Base-by-base conservation (phyloP, 1,140 invertebrate genomes). In the Harpegnathos saltator region DNA sequence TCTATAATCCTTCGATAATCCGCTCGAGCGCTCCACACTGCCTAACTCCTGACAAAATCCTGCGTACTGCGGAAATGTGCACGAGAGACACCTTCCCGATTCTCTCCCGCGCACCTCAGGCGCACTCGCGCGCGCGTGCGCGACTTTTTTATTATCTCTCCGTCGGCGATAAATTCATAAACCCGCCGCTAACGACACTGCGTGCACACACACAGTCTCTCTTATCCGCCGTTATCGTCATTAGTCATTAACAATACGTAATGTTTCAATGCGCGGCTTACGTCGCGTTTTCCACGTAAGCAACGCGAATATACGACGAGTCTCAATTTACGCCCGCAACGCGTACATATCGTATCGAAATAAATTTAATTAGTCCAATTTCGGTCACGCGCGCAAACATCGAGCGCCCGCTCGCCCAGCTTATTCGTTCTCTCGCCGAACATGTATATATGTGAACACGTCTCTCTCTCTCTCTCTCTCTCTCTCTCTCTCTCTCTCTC, bases 361-460 rank as follows among this genome's bases (percentile, higher is more conserved):
- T 77, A 50, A 77, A 77, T 77, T 77, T 77, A 56, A 77, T 77
- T 77, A 77, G 66, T 77, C 22, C 50, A 66, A 54, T 77, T 77
- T 19, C 62, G 26, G 26, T 56, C 50, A 77, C 62, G 19, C 62
- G 19, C 15, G 62, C 29, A 66, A 24, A 54, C 29, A 77, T 3
- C 44, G 33, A 33, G 33, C 1, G 7, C 38, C 0, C 38, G 38
- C 7, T 3, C 38, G 38, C 7, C n/a, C 29, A 66, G 26, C 29
- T 52, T 14, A 63, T 22, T 65, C 19, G 9, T 66, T 77, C 19
- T 44, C 38, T 44, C 38, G 38, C 38, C 3, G 38, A 44, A 44
- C 11, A 44, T 44, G 11, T 11, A 44, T 44, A 44, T 33, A 33
- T 33, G 33, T 33, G 7, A 3, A 33, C 7, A 33, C 33, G 33